These are phyloP conservation scores for Myotis davidii DNA, from an alignment of 2,113 vertebrate genomes.

Conservation along the genomic window DNA sequence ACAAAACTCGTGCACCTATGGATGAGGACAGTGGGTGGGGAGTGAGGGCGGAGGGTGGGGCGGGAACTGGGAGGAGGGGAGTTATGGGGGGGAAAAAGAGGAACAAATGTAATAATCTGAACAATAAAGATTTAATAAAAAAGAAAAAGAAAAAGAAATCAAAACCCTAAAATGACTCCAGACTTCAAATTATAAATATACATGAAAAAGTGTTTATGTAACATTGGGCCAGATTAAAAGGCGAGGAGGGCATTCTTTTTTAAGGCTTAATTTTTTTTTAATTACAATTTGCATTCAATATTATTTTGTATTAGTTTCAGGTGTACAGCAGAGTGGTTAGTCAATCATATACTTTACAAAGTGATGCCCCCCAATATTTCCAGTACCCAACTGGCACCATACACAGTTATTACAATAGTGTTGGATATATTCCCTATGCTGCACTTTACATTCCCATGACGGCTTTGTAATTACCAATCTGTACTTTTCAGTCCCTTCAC, in stretches of 20 bases:
- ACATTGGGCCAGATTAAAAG: background rate
- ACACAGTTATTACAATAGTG: background rate
- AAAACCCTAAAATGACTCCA: background rate
- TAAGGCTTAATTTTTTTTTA: background rate
- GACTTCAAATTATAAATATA: background rate
- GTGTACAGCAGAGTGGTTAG: background rate
- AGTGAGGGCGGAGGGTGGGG: too few species aligned
- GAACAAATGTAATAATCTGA: too few species aligned
- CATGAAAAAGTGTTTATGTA: background rate
- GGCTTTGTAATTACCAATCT: background rate
- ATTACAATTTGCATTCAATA: background rate
- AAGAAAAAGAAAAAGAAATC: slow-evolving; percentile 10
- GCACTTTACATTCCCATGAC: background rate
- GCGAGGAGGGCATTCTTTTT: background rate
- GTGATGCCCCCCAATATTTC: background rate
- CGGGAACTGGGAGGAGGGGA: too few species aligned
- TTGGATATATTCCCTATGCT: background rate
- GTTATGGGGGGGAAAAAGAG: too few species aligned
- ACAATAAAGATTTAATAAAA: too few species aligned
- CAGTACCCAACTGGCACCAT: background rate
- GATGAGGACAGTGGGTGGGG: too few species aligned
- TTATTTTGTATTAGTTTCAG: background rate
- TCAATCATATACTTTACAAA: background rate
- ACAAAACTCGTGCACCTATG: too few species aligned
- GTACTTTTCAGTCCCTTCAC: background rate